phyloP scores from a whole-genome alignment of 2,888 invertebrate species.

The Phaedon cochleariae region DNA sequence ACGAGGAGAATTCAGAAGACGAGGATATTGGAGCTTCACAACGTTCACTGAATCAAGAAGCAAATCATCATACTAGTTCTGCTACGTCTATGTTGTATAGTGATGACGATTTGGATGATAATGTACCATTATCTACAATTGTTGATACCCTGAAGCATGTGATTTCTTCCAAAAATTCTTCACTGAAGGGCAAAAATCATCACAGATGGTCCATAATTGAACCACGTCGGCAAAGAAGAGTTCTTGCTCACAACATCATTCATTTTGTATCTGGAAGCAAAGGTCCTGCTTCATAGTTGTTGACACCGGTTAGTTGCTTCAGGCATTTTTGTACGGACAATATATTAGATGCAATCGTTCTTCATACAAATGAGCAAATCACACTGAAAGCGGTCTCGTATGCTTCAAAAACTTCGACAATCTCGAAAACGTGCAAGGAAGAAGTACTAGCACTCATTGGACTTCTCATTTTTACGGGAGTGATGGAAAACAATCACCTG shows the following conservation, averaged over 20 bases:
- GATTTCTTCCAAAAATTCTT: neutral
- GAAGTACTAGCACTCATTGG: too few relatives aligned
- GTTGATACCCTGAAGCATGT: slow-evolving; percentile 1
- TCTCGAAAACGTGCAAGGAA: too few relatives aligned
- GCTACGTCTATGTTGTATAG: slow-evolving; percentile 1
- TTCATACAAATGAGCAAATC: too few relatives aligned
- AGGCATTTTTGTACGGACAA: slow-evolving; percentile 6
- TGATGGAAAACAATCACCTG: too few relatives aligned
- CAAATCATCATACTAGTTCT: neutral
- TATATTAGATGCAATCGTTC: slow-evolving; percentile 8
- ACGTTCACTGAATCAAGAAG: neutral
- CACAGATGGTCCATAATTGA: neutral
- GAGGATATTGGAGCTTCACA: neutral
- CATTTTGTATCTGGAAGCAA: slow-evolving; percentile 17
- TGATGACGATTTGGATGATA: neutral
- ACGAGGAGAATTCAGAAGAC: slow-evolving; percentile 6
- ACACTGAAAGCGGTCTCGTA: too few relatives aligned
- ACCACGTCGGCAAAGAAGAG: slow-evolving; percentile 7
- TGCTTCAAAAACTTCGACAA: too few relatives aligned
- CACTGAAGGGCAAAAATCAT: slow-evolving; percentile 1
- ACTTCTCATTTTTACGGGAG: too few relatives aligned
- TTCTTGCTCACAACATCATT: slow-evolving; percentile 14
- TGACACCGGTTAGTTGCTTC: slow-evolving; percentile 19
- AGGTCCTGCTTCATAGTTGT: slow-evolving; percentile 14
- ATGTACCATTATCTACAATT: slow-evolving; percentile 8